phyloP scores from a whole-genome alignment of 1,140 invertebrate genomes.

The Drosophila sulfurigaster region DNA sequence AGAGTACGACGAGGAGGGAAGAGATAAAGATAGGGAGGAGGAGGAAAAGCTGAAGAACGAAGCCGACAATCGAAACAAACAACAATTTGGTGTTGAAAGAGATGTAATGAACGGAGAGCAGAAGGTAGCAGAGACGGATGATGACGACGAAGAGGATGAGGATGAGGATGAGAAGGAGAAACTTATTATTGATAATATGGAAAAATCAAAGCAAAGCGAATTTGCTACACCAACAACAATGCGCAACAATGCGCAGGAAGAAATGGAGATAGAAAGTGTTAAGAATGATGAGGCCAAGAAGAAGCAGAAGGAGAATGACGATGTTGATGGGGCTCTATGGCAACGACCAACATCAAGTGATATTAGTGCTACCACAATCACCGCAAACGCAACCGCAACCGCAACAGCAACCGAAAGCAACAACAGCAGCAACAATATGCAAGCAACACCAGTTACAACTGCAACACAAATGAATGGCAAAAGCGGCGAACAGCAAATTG shows the following conservation, averaged over 20 bases:
- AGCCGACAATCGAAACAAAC: conserved; percentile 66
- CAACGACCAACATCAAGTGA: conserved; percentile 78
- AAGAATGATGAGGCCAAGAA: conserved; percentile 23
- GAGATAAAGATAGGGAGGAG: conserved; percentile 15
- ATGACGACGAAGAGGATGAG: conserved; percentile 24
- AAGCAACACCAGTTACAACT: conserved; percentile 67
- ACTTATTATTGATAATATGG: conserved; percentile 75
- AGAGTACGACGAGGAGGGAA: conserved; percentile 52
- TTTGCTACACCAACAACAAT: conserved; percentile 76
- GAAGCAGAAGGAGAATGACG: conserved; percentile 49
- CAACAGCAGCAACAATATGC: conserved; percentile 30
- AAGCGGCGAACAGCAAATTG: conserved; percentile 43
- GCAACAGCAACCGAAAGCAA: conserved; percentile 17
- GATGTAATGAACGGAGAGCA: conserved; percentile 32
- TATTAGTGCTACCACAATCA: conserved; percentile 84
- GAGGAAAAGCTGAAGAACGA: conserved; percentile 10
- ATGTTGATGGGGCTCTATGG: conserved; percentile 72
- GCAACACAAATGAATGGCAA: conserved; percentile 63
- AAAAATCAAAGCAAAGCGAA: conserved; percentile 71
- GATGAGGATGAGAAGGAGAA: conserved; percentile 38
- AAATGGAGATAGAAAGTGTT: conserved; percentile 37
- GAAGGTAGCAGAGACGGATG: conserved; percentile 23
- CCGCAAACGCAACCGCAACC: conserved; percentile 45
- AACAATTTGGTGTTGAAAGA: conserved; percentile 47
- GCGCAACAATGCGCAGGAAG: conserved; percentile 75